Conservation (phyloP, 1,140 invertebrate species). For the Hermetia illucens region DNA sequence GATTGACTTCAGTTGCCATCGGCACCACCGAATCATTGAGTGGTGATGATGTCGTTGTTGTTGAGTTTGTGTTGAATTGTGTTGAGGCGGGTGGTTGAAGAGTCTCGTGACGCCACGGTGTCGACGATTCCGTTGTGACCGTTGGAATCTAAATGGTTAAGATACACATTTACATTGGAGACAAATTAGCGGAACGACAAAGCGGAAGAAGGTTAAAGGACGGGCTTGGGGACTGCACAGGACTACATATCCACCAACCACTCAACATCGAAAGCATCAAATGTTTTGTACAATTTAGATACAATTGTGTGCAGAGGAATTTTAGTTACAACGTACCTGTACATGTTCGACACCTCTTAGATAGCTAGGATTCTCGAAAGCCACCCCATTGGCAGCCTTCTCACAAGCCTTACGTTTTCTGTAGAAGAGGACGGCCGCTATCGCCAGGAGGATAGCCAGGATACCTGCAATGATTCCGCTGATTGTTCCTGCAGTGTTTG, state of each 20-base stretch:
- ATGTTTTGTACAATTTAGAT: slow-evolving; percentile 5
- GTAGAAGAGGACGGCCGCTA: slow-evolving; percentile 48
- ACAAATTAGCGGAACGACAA: no score
- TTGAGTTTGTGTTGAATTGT: neutral
- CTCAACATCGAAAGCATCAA: no score
- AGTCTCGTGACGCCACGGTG: slow-evolving; percentile 30
- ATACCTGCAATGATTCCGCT: slow-evolving; percentile 48
- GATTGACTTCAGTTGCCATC: slow-evolving; percentile 46
- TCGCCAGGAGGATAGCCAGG: slow-evolving; percentile 44
- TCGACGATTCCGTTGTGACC: slow-evolving; percentile 10
- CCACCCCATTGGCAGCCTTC: slow-evolving; percentile 46
- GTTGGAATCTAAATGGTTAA: slow-evolving; percentile 13
- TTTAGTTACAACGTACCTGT: slow-evolving; percentile 45
- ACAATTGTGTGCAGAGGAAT: neutral
- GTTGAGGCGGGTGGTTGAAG: slow-evolving; percentile 32
- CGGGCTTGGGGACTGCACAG: no score
- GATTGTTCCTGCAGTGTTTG: slow-evolving; percentile 43
- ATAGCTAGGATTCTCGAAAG: slow-evolving; percentile 77
- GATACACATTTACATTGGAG: no score
- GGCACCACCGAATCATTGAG: slow-evolving; percentile 1
- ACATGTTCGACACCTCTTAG: slow-evolving; percentile 56
- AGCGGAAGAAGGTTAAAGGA: no score
- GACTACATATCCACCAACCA: no score
- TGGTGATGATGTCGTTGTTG: neutral
- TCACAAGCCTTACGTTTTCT: slow-evolving; percentile 40